These are phyloP conservation scores for Mesorhabditis sp. DNA, from an alignment of 2,888 invertebrate genomes.

Conservation along the genomic window DNA sequence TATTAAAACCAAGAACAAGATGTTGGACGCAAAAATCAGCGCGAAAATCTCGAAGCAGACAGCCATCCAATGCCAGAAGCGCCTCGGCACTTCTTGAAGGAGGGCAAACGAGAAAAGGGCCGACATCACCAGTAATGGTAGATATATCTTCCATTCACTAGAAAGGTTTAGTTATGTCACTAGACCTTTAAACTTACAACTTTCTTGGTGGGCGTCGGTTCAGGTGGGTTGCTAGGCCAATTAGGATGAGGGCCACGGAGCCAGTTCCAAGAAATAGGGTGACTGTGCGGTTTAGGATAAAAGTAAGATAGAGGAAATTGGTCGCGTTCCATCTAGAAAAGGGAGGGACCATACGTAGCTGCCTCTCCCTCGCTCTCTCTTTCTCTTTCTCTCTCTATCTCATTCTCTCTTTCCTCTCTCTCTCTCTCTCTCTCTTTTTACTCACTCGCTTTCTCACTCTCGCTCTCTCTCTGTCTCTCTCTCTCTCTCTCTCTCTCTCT, in stretches of 20 bases:
- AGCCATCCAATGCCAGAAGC: slow-evolving; percentile 1
- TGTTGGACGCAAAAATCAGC: background rate
- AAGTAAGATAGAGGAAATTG: background rate
- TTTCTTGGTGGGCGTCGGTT: background rate
- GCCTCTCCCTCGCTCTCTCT: too few species aligned
- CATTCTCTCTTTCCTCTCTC: too few species aligned
- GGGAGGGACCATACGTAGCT: background rate
- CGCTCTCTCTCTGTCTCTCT: too few species aligned
- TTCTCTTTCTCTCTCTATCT: too few species aligned
- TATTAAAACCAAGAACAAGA: background rate
- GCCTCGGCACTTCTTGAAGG: background rate
- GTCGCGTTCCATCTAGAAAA: background rate
- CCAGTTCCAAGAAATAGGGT: background rate
- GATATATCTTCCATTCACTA: background rate
- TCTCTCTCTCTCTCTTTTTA: too few species aligned
- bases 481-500: too few species aligned
- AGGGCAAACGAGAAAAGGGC: background rate
- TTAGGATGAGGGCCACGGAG: background rate
- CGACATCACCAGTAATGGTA: background rate
- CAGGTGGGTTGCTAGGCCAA: background rate
- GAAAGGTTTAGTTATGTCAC: background rate
- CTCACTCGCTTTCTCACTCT: too few species aligned
- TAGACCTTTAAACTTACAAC: background rate
- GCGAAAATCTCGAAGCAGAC: background rate
- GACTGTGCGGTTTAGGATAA: background rate